These are phyloP conservation scores for Onychomys arenicola DNA, from an alignment of 2,797 vertebrate species.

Conservation along the genomic window DNA sequence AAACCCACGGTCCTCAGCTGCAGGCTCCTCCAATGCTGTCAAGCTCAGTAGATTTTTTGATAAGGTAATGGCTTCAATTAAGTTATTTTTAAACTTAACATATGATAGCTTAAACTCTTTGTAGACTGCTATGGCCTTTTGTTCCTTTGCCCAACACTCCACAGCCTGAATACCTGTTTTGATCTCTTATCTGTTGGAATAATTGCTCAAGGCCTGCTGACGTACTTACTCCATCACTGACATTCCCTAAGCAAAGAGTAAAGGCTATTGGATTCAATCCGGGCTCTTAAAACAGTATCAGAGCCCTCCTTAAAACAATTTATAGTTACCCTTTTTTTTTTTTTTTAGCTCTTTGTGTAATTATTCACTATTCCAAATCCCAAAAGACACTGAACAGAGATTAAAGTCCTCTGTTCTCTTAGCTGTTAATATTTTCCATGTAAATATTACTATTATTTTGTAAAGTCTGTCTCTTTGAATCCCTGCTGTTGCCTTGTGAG, in stretches of 20 bases:
- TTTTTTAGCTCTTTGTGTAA: constrained; percentile 55
- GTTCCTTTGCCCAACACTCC: constrained; percentile 54
- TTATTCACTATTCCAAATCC: background rate
- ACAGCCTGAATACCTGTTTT: constrained; percentile 65
- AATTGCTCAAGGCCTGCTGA: constrained; percentile 75
- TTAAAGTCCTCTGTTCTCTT: constrained; percentile 51
- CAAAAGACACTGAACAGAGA: background rate
- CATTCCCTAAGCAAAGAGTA: constrained; percentile 64
- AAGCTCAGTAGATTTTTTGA: constrained; percentile 99
- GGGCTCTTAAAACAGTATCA: background rate
- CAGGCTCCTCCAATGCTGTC: constrained; percentile 98
- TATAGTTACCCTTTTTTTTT: background rate
- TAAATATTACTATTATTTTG: background rate
- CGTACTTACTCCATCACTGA: constrained; percentile 51
- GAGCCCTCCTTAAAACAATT: constrained; percentile 55
- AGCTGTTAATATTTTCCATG: constrained; percentile 34
- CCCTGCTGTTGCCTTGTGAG: background rate
- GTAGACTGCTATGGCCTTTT: constrained; percentile 67
- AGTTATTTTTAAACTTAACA: constrained; percentile 77
- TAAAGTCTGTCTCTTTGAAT: constrained; percentile 40
- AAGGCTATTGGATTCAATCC: constrained; percentile 53
- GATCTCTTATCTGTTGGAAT: constrained; percentile 70
- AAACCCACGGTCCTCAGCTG: constrained; percentile 95
- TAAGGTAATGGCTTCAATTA: constrained; percentile 91
- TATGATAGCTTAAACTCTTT: constrained; percentile 63